Percentiles rank a stretch among this genome's conserved stretches.
phyloP scores from a whole-genome alignment of 2,888 invertebrate species.

The Zygothrica quintamaculata region DNA sequence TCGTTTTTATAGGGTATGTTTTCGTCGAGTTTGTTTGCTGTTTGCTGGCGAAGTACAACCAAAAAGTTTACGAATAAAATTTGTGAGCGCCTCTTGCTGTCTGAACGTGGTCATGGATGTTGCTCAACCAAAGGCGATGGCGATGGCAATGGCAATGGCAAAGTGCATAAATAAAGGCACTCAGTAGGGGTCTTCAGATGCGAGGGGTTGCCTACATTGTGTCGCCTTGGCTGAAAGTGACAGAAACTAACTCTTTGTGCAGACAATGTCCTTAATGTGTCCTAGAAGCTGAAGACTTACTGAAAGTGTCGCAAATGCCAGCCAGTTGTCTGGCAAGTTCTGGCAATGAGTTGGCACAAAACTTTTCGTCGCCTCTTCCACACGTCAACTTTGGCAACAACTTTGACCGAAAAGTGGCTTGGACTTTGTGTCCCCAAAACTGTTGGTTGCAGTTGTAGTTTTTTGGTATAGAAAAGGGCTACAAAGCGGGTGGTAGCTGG shows the following conservation, averaged over 20 bases:
- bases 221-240: constrained; percentile 46
- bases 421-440: constrained; percentile 15
- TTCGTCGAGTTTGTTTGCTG: neutral
- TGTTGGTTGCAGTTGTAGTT: neutral
- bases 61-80: constrained; percentile 63
- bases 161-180: constrained; percentile 63
- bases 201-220: constrained; percentile 54
- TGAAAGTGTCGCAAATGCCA: constrained; percentile 46
- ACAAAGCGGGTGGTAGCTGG: neutral
- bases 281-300: constrained; percentile 17
- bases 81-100: constrained; percentile 35
- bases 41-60: neutral
- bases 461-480: neutral
- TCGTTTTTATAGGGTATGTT: constrained; percentile 1
- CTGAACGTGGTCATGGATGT: constrained; percentile 31
- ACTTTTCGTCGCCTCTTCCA: constrained; percentile 40
- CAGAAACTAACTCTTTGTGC: constrained; percentile 14
- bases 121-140: constrained; percentile 31
- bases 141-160: constrained; percentile 36
- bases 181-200: constrained; percentile 11
- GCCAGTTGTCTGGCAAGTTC: constrained; percentile 49
- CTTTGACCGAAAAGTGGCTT: constrained; percentile 33
- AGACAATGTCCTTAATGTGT: constrained; percentile 34
- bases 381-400: constrained; percentile 52
- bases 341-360: constrained; percentile 54